Conservation (phyloP, 2,888 invertebrate genomes). For the Biston betularia region DNA sequence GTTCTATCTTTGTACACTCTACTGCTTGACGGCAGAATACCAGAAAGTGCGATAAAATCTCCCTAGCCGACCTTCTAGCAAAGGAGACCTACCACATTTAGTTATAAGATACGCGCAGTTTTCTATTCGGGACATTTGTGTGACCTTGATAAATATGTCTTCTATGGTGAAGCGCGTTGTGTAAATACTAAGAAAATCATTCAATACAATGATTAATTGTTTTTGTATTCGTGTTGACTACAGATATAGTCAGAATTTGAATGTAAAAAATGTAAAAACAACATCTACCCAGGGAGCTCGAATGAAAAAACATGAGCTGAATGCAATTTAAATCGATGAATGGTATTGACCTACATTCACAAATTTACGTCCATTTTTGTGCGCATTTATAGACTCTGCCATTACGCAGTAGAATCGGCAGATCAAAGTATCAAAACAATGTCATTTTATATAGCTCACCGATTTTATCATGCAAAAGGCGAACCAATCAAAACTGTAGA, state of each 20-base stretch:
- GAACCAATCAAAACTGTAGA: constrained; percentile 15
- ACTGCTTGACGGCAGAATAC: too few relatives aligned
- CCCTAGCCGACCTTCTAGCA: too few relatives aligned
- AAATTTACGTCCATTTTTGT: constrained; percentile 36
- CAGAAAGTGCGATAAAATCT: too few relatives aligned
- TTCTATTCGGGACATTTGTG: too few relatives aligned
- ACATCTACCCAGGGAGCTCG: constrained; percentile 1
- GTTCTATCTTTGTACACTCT: too few relatives aligned
- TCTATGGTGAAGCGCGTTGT: neutral
- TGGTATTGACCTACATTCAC: constrained; percentile 42
- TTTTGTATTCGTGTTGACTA: constrained; percentile 6
- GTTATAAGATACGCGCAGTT: too few relatives aligned
- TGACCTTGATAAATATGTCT: neutral
- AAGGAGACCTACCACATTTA: too few relatives aligned
- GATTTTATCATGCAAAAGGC: constrained; percentile 8
- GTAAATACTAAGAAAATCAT: neutral
- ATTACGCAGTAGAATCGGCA: constrained; percentile 61
- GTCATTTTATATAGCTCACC: constrained; percentile 24
- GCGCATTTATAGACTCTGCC: constrained; percentile 40
- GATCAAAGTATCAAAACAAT: constrained; percentile 57
- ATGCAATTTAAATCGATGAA: constrained; percentile 32
- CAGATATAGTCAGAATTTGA: constrained; percentile 2
- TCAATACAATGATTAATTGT: constrained; percentile 2
- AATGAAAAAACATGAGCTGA: constrained; percentile 7
- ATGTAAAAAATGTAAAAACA: constrained; percentile 15